phyloP scores from a whole-genome alignment of 2,888 invertebrate genomes.

The Torymus texanus region DNA sequence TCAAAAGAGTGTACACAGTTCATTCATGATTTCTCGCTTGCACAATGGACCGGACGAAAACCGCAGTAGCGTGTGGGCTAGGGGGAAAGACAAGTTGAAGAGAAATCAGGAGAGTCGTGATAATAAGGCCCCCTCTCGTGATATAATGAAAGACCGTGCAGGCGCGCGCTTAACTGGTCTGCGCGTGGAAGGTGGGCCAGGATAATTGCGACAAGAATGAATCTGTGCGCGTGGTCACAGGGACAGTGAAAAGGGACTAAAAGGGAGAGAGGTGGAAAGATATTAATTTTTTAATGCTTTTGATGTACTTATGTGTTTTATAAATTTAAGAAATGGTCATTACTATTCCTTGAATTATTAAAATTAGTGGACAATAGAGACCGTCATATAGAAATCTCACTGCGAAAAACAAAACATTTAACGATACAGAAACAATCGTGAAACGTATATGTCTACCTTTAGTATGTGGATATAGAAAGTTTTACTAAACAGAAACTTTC shows the following conservation, averaged over 20 bases:
- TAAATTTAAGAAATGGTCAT: too few species aligned
- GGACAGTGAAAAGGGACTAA: background rate
- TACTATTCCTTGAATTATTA: too few species aligned
- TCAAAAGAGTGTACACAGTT: constrained; percentile 12
- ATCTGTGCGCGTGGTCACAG: background rate
- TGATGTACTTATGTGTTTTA: too few species aligned
- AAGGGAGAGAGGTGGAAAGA: too few species aligned
- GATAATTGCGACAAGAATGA: constrained; percentile 45
- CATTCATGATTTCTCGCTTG: constrained; percentile 38
- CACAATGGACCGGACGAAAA: background rate
- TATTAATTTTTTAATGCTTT: too few species aligned
- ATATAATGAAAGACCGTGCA: constrained; percentile 52
- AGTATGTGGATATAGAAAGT: too few species aligned
- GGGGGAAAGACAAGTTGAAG: constrained; percentile 31
- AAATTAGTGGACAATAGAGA: too few species aligned
- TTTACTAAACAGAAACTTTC: too few species aligned
- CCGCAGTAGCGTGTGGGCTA: background rate
- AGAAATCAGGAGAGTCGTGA: constrained; percentile 41
- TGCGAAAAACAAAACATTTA: too few species aligned
- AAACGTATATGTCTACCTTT: too few species aligned
- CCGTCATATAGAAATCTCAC: too few species aligned
- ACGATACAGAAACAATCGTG: too few species aligned
- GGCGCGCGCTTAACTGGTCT: constrained; percentile 30
- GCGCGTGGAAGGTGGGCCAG: constrained; percentile 36
- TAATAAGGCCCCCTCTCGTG: constrained; percentile 46